Conservation (phyloP, 64 coral and sea anemone genomes). For the Montipora foliosa region DNA sequence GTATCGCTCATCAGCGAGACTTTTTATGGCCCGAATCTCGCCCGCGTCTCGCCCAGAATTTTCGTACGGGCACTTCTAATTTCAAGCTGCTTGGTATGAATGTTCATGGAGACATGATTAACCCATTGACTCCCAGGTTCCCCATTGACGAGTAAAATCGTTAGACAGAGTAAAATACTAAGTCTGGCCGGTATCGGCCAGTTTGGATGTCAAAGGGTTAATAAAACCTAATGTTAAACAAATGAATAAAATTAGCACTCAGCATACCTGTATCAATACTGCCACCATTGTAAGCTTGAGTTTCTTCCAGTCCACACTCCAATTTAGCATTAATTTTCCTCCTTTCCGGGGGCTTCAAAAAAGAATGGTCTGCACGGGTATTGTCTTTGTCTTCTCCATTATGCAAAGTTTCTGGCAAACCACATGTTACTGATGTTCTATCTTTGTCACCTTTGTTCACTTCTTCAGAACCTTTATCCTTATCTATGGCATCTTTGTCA, state of each 20-base stretch:
- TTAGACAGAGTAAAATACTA: too few relatives aligned
- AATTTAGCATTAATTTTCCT: not conserved
- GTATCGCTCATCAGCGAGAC: too few relatives aligned
- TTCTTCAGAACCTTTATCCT: not conserved
- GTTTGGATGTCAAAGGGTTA: too few relatives aligned
- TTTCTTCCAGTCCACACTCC: constrained; percentile 2
- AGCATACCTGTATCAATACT: constrained; percentile 13
- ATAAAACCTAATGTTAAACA: too few relatives aligned
- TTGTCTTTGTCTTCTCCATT: not conserved
- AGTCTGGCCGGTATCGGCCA: too few relatives aligned
- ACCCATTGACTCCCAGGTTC: too few relatives aligned
- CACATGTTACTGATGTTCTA: not conserved
- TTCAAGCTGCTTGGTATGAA: not conserved
- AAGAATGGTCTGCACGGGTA: not conserved
- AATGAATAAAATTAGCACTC: not conserved
- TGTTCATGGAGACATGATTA: too few relatives aligned
- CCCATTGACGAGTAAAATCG: too few relatives aligned
- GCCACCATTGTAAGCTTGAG: constrained; percentile 4
- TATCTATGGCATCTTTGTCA: not conserved
- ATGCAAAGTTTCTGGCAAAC: not conserved
- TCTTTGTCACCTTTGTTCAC: not conserved
- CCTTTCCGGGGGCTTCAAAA: not conserved
- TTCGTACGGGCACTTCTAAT: too few relatives aligned
- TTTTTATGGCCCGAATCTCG: too few relatives aligned
- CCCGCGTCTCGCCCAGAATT: too few relatives aligned